These are phyloP conservation scores for Bungarus multicinctus DNA, from an alignment of 2,113 vertebrate species.

Conservation along the genomic window DNA sequence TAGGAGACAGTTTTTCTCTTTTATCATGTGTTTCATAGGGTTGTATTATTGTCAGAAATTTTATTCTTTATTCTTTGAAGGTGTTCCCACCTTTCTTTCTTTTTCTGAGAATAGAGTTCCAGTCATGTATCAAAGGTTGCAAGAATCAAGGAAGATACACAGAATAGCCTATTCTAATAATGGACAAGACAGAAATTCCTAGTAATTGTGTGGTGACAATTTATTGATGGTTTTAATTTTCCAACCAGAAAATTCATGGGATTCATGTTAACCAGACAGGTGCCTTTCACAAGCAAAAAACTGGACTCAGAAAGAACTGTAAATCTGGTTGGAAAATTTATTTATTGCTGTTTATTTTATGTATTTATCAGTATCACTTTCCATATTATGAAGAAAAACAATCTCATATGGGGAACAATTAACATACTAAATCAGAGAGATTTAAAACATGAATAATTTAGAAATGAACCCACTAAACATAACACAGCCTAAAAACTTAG, in stretches of 20 bases:
- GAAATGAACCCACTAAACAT: neutral
- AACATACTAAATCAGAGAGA: neutral
- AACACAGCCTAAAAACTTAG: neutral
- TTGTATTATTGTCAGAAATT: neutral
- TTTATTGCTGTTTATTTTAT: neutral
- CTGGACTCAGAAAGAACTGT: slow-evolving; percentile 40
- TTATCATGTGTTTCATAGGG: neutral
- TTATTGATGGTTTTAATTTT: slow-evolving; percentile 47
- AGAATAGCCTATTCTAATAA: neutral
- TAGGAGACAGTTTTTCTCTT: neutral
- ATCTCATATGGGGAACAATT: neutral
- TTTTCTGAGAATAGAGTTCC: slow-evolving; percentile 13
- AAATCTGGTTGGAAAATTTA: slow-evolving; percentile 46
- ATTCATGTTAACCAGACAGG: slow-evolving; percentile 46
- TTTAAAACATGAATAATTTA: neutral
- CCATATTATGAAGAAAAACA: neutral
- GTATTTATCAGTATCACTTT: neutral
- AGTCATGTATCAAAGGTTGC: slow-evolving; percentile 35
- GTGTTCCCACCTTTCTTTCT: too few relatives aligned
- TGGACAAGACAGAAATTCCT: neutral
- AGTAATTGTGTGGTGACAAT: neutral
- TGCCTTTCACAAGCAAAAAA: slow-evolving; percentile 31
- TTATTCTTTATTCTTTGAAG: neutral
- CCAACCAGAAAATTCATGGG: slow-evolving; percentile 20
- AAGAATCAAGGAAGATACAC: slow-evolving; percentile 24